These are phyloP conservation scores for Brachionichthys hirsutus DNA, from an alignment of 2,113 vertebrate genomes.

Conservation along the genomic window DNA sequence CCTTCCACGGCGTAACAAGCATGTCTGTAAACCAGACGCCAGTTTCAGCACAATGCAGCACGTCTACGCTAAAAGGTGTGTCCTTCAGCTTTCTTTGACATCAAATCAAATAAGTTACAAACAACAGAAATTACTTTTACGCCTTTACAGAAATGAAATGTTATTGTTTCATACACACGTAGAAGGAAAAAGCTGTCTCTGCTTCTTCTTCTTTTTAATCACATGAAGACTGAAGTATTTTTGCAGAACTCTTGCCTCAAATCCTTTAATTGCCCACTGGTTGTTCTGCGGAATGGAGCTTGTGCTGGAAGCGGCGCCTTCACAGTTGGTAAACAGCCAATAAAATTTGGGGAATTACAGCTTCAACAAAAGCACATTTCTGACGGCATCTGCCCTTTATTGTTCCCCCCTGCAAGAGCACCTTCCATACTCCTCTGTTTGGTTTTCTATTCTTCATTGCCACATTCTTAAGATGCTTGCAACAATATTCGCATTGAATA, in stretches of 20 bases:
- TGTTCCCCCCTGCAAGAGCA: not conserved
- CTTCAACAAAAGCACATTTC: slow-evolving; percentile 5
- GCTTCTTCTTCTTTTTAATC: slow-evolving; percentile 9
- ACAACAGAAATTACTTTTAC: no score
- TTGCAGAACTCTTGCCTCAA: slow-evolving; percentile 31
- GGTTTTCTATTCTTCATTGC: not conserved
- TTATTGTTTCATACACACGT: not conserved
- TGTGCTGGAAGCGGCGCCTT: slow-evolving; percentile 15
- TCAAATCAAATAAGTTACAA: no score
- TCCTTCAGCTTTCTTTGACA: no score
- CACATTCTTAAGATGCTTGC: no score
- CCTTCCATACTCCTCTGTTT: not conserved
- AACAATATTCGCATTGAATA: no score
- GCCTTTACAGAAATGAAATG: no score
- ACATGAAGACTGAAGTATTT: no score
- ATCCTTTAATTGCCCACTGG: slow-evolving; percentile 43
- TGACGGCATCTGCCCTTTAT: not conserved
- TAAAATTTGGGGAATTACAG: slow-evolving; percentile 33
- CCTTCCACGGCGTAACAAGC: no score
- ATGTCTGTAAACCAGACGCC: no score
- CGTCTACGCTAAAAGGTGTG: no score
- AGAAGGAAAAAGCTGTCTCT: not conserved
- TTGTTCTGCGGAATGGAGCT: slow-evolving; percentile 14
- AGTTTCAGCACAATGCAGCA: no score
- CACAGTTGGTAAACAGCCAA: slow-evolving; percentile 36